Evolutionary conservation across 2,797 vertebrate genomes (phyloP).

Genomic region (Dromococcyx pavoninus): DNA sequence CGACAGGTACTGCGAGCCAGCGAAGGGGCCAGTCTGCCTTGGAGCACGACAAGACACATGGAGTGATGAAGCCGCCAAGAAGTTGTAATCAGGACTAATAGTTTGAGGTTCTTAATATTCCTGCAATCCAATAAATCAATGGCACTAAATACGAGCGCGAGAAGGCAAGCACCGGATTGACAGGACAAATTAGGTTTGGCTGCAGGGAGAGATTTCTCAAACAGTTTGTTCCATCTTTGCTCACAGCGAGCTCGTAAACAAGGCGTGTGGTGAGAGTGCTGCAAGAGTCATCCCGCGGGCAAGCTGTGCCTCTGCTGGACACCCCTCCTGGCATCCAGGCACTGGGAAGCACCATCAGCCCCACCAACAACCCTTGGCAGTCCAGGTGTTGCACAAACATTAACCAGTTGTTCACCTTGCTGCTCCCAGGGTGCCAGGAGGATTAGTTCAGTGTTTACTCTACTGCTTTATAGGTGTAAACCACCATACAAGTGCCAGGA

Average conservation of each 20-base stretch:
- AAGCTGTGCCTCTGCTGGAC: background rate
- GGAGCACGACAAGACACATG: background rate
- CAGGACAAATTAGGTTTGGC: conserved; percentile 20
- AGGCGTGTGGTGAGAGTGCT: background rate
- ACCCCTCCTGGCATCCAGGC: background rate
- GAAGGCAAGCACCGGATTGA: conserved; percentile 13
- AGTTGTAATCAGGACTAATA: conserved; percentile 50
- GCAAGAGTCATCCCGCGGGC: background rate
- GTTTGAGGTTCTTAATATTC: conserved; percentile 56
- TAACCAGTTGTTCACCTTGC: background rate
- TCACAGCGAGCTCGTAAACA: background rate
- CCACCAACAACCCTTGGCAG: background rate
- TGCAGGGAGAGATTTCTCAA: conserved; percentile 29
- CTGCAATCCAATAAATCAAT: conserved; percentile 49
- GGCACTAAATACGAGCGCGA: background rate
- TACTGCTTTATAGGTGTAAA: background rate
- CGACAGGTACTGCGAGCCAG: background rate
- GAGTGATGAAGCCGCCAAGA: conserved; percentile 48
- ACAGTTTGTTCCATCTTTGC: conserved; percentile 14
- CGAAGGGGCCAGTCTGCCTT: background rate
- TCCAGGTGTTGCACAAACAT: background rate
- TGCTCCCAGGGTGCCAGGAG: background rate
- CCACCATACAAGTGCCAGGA: background rate
- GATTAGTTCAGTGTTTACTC: background rate
- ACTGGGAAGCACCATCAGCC: background rate